These are phyloP conservation scores for Physella acuta DNA, from an alignment of 1,140 invertebrate genomes.

Conservation along the genomic window DNA sequence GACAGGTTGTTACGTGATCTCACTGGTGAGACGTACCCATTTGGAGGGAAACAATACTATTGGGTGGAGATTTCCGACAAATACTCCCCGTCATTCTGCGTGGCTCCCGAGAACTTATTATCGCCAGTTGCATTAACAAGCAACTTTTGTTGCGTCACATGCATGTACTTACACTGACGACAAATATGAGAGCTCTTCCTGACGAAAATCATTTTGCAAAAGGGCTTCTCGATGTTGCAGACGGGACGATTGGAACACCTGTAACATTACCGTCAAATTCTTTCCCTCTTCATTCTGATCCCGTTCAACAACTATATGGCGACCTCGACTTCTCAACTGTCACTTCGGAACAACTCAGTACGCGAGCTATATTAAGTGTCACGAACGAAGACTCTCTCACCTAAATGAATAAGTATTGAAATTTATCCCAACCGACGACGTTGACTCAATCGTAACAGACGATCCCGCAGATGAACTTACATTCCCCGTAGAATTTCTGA, in stretches of 20 bases:
- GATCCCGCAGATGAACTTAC: not conserved
- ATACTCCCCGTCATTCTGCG: no score
- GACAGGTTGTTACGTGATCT: no score
- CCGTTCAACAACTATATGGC: not conserved
- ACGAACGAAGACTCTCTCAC: not conserved
- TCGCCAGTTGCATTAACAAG: not conserved
- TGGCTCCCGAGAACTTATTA: no score
- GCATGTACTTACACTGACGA: not conserved
- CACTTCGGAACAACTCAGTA: not conserved
- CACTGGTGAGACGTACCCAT: no score
- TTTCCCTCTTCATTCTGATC: not conserved
- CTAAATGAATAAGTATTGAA: no score
- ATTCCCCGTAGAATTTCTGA: not conserved
- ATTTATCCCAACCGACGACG: not conserved
- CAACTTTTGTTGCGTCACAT: not conserved
- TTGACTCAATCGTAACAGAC: not conserved
- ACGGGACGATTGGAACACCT: not conserved
- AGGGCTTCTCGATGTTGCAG: not conserved
- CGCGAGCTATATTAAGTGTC: not conserved
- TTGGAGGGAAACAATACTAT: no score
- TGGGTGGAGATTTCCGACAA: no score
- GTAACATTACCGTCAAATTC: not conserved
- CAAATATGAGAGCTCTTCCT: not conserved
- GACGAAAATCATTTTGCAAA: not conserved
- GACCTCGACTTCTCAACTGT: conserved; percentile 1